Evolutionary conservation across 2,888 invertebrate genomes (phyloP), one percentile per base, ranked within the genome.

Genomic region (Kuschelorhynchus macadamiae): DNA sequence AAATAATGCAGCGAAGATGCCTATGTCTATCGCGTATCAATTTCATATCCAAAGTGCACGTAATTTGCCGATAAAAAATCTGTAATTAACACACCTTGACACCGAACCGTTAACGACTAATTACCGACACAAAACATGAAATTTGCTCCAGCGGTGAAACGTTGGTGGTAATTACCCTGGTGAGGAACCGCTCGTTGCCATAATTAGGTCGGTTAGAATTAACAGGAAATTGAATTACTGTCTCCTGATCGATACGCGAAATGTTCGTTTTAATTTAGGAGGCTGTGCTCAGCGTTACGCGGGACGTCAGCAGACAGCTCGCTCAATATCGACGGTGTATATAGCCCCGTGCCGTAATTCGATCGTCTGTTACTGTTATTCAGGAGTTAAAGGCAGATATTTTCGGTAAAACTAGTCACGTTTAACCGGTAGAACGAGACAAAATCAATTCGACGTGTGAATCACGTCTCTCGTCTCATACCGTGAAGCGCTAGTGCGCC

Each of bases 181-280:
- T 39, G 32, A 53, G 39, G 36, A 62, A 16, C n/a, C n/a, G n/a
- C 42, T 46, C 46, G 50, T 53, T 46, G 32, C 33, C 42, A 56
- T 56, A 55, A 64, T 64, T 56, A 64, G 53, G 44, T 39, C 53
- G 56, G 46, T 64, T 56, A 64, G 44, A 55, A 56, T 55, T 55
- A 56, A 56, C 64, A 41, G 56, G 64, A 64, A 64, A 64, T 64
- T 56, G 49, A 64, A 64, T 64, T 64, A 64, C 56, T 21, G 55
- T 47, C 47, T 55, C 49, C 41, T 53, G 52, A 62, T 62, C 33
- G 62, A 62, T 53, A 36, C 33, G 53, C 62, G 62, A 46, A 62
- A 47, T 53, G 60, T 42, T 50, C 42, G 39, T 49, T 61, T 36
- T 50, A 62, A 62, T 50, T 62, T 46, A 20, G 44, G 50, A 49